Evolutionary conservation across 2,113 vertebrate genomes (phyloP).

Genomic region (Campylomormyrus tamandua): DNA sequence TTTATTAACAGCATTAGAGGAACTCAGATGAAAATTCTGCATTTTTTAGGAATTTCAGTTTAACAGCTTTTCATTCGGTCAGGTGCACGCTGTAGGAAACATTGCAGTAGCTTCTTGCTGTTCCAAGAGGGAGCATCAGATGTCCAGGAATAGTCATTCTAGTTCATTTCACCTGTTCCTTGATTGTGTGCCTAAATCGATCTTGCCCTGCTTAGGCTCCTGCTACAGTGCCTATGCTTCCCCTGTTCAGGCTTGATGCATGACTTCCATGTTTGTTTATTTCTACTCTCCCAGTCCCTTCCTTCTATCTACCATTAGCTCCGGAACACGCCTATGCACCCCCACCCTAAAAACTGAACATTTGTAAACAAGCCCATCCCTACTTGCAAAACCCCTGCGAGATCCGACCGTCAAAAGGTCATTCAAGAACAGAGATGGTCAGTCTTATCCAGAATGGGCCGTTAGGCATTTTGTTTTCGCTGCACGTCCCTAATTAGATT

Average conservation of each 20-base stretch:
- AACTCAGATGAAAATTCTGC: neutral
- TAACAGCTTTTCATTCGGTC: neutral
- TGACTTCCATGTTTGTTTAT: neutral
- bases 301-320: neutral
- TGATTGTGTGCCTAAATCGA: neutral
- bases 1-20: neutral
- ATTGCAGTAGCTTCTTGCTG: neutral
- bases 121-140: neutral
- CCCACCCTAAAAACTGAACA: neutral
- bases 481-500: neutral
- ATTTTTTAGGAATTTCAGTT: neutral
- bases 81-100: neutral
- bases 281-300: neutral
- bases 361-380: neutral
- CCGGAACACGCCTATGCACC: neutral
- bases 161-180: neutral
- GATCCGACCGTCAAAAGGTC: neutral
- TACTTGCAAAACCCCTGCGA: neutral
- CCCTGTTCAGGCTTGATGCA: neutral
- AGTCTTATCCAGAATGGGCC: too few species aligned
- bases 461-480: too few species aligned
- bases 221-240: neutral
- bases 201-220: neutral
- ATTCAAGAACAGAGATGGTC: neutral
- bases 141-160: neutral